A percentile compares a stretch with the other conserved stretches of the same genome.
phyloP scores from a whole-genome alignment of 2,113 vertebrate genomes.

The Isurus oxyrinchus region DNA sequence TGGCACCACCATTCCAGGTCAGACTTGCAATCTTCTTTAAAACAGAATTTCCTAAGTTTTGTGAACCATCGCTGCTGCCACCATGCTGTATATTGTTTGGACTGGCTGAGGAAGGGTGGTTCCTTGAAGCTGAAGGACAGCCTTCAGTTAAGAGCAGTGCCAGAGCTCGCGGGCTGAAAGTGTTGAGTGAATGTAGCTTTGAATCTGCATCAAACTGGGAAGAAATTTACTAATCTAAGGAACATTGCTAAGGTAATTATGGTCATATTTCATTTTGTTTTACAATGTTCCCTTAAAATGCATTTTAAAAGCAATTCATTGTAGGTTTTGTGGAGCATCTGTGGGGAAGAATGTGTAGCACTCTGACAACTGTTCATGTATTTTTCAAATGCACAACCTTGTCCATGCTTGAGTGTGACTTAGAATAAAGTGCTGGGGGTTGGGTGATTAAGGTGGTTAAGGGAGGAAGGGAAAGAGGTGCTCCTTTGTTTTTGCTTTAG shows the following conservation, averaged over 20 bases:
- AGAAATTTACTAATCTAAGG: not conserved
- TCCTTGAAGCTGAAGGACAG: not conserved
- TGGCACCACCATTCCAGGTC: too few relatives aligned
- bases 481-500: too few relatives aligned
- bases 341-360: not conserved
- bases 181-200: not conserved
- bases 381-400: not conserved
- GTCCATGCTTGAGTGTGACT: not conserved
- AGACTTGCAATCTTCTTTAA: too few relatives aligned
- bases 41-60: too few relatives aligned
- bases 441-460: too few relatives aligned
- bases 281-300: not conserved
- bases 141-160: not conserved
- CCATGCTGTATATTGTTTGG: too few relatives aligned
- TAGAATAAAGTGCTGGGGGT: too few relatives aligned
- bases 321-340: not conserved
- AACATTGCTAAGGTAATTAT: not conserved
- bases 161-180: not conserved
- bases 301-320: not conserved
- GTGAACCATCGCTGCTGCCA: too few relatives aligned
- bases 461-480: too few relatives aligned
- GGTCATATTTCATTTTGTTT: not conserved
- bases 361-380: not conserved
- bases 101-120: not conserved
- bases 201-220: not conserved